These are phyloP conservation scores for Leucophenga maculata DNA, from an alignment of 2,888 invertebrate species.

Conservation along the genomic window DNA sequence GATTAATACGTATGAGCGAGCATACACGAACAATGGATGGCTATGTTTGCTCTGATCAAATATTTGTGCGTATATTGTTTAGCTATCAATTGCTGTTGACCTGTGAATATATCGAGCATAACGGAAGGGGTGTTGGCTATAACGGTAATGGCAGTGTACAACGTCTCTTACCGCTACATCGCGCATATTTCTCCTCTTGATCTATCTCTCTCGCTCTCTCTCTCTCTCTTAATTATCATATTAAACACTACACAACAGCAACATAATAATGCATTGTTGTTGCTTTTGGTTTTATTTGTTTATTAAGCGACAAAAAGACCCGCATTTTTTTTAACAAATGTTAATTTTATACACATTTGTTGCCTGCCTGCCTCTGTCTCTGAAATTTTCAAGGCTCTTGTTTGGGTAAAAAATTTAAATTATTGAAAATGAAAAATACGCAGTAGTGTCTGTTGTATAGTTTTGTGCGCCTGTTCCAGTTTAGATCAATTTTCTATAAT, in stretches of 20 bases:
- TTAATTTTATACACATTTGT: background rate
- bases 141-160: background rate
- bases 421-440: background rate
- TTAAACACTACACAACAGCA: constrained; percentile 30
- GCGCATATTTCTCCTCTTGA: background rate
- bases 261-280: constrained; percentile 27
- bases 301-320: background rate
- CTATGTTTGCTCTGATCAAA: background rate
- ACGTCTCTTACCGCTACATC: background rate
- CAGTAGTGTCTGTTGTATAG: constrained; percentile 37
- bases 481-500: constrained; percentile 41
- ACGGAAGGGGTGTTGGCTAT: constrained; percentile 48
- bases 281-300: background rate
- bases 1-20: background rate
- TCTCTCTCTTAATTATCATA: too few relatives aligned
- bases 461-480: constrained; percentile 57
- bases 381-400: constrained; percentile 50
- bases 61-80: background rate
- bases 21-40: background rate
- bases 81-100: constrained; percentile 47
- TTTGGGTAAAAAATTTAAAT: background rate
- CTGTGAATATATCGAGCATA: constrained; percentile 63
- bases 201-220: too few relatives aligned
- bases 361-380: background rate
- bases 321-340: background rate